Percentiles rank a stretch among this genome's conserved stretches.
Evolutionary conservation across 2,797 vertebrate genomes (phyloP).

Genomic region (Hemibagrus guttatus): DNA sequence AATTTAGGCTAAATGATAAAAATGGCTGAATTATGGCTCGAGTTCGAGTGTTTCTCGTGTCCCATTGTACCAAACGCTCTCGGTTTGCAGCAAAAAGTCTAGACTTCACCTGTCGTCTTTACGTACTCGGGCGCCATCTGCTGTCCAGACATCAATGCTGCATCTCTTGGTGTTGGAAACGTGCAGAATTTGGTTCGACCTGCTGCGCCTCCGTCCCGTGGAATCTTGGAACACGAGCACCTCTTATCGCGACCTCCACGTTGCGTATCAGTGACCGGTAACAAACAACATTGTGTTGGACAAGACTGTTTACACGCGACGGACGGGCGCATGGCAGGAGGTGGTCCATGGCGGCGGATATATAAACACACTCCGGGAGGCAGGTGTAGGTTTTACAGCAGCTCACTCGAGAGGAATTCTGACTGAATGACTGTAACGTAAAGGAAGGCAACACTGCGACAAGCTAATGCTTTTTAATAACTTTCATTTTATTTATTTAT

Average conservation of each 20-base stretch:
- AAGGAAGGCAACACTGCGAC: slow-evolving; percentile 53
- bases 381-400: slow-evolving; percentile 51
- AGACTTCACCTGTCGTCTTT: neutral
- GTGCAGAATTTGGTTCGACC: slow-evolving; percentile 50
- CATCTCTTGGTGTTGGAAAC: slow-evolving; percentile 45
- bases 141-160: slow-evolving; percentile 56
- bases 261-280: slow-evolving; percentile 82
- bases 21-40: neutral
- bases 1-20: neutral
- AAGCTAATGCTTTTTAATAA: neutral
- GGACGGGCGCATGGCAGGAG: slow-evolving; percentile 63
- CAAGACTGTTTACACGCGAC: slow-evolving; percentile 77
- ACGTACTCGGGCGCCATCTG: slow-evolving; percentile 63
- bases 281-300: slow-evolving; percentile 84
- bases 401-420: neutral
- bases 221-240: slow-evolving; percentile 72
- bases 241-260: slow-evolving; percentile 81
- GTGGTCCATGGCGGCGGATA: slow-evolving; percentile 59
- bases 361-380: slow-evolving; percentile 79
- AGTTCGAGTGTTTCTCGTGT: neutral
- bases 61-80: neutral
- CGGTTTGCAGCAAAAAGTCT: neutral
- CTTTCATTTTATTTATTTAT: neutral
- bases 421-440: neutral
- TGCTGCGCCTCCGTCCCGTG: slow-evolving; percentile 71